Percentiles rank a stretch among this genome's conserved stretches.
These are phyloP conservation scores for Ladona fulva DNA, from an alignment of 1,140 invertebrate genomes.

Conservation along the genomic window DNA sequence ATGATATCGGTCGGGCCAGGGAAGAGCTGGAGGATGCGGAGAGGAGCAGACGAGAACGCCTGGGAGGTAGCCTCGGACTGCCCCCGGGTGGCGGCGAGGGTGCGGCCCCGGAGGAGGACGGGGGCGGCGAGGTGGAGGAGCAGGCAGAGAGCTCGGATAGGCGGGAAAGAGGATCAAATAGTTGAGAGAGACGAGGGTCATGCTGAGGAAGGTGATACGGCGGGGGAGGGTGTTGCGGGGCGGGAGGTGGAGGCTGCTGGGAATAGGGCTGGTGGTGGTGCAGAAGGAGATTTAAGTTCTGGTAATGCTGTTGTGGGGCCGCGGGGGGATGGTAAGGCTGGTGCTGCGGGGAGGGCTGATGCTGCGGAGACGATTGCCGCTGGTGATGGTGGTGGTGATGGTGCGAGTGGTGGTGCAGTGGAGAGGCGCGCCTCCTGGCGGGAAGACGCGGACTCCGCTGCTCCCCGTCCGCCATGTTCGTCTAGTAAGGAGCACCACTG, in stretches of 20 bases:
- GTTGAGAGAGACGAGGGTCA: conserved; percentile 55
- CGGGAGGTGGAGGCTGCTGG: not conserved
- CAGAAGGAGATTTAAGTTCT: not conserved
- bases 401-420: not conserved
- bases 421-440: not conserved
- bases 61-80: conserved; percentile 30
- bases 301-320: not conserved
- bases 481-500: no score
- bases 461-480: not conserved
- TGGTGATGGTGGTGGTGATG: not conserved
- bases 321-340: not conserved
- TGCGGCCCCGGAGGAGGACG: conserved; percentile 24
- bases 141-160: conserved; percentile 47
- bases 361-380: not conserved
- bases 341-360: not conserved
- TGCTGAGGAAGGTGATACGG: conserved; percentile 14
- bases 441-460: not conserved
- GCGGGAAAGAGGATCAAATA: conserved; percentile 64
- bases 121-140: conserved; percentile 35
- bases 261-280: not conserved
- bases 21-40: conserved; percentile 18
- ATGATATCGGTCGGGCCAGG: conserved; percentile 30
- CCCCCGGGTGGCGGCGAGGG: conserved; percentile 23
- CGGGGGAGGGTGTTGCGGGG: not conserved
- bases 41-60: conserved; percentile 28